Percentiles rank a stretch among this genome's conserved stretches.
phyloP scores from a whole-genome alignment of 37 sponge, comb jelly and placozoan genomes.

The Cladorhizidae sp. region DNA sequence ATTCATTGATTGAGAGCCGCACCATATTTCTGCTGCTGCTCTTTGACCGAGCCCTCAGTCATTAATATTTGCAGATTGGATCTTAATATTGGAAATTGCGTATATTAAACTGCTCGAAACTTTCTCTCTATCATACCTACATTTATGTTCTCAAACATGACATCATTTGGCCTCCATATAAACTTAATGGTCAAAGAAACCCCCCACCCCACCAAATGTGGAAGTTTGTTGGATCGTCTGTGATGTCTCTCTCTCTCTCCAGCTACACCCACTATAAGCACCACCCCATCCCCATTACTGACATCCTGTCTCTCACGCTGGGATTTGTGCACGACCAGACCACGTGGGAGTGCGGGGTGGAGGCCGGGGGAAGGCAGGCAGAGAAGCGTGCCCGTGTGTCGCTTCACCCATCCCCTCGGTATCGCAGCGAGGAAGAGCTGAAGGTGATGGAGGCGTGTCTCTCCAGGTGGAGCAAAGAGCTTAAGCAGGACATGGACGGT shows the following conservation, averaged over 20 bases:
- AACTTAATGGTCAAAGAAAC: not conserved
- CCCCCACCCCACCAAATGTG: too few relatives aligned
- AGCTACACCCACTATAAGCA: conserved; percentile 44
- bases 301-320: conserved; percentile 38
- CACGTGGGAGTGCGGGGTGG: not conserved
- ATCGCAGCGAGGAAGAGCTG: conserved; percentile 14
- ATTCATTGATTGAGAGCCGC: too few relatives aligned
- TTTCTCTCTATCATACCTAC: too few relatives aligned
- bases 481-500: conserved; percentile 52
- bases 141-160: too few relatives aligned
- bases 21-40: too few relatives aligned
- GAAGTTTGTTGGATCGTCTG: not conserved
- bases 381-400: conserved; percentile 47
- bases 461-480: conserved; percentile 38
- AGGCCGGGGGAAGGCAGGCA: conserved; percentile 10
- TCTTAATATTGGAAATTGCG: too few relatives aligned
- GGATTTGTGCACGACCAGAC: conserved; percentile 38
- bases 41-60: too few relatives aligned
- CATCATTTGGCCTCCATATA: too few relatives aligned
- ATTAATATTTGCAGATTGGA: too few relatives aligned
- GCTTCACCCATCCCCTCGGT: conserved; percentile 38
- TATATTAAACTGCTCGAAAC: too few relatives aligned
- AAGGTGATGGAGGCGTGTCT: conserved; percentile 25
- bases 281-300: conserved; percentile 38
- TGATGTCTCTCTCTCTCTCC: not conserved